Conservation (phyloP, 2,888 invertebrate genomes). For the Oasisia sp. region DNA sequence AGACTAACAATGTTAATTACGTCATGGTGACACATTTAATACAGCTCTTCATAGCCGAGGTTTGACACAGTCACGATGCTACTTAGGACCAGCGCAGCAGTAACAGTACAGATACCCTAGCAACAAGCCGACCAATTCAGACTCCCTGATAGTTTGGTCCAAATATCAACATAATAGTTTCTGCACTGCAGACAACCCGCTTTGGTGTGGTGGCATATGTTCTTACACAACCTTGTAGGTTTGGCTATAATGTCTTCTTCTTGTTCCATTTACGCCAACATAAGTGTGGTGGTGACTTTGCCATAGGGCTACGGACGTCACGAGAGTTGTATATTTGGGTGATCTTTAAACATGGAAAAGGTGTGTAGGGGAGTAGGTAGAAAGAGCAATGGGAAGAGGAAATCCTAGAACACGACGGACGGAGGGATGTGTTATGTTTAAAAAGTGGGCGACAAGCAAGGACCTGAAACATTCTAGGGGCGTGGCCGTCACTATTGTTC, state of each 20-base stretch:
- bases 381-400: no score
- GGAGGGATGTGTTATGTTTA: no score
- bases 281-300: no score
- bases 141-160: background rate
- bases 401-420: no score
- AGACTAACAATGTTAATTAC: slow-evolving; percentile 6
- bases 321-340: no score
- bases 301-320: no score
- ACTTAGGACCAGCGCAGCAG: background rate
- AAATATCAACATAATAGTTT: background rate
- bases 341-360: no score
- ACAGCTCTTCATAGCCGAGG: background rate
- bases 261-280: no score
- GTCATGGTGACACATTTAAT: slow-evolving; percentile 17
- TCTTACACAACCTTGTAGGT: background rate
- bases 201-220: background rate
- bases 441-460: no score
- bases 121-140: background rate
- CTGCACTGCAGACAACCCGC: background rate
- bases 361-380: no score
- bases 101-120: background rate
- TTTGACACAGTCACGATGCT: background rate
- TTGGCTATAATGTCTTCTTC: background rate
- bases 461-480: no score
- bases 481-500: no score